Conservation (phyloP, 1,140 invertebrate species). For the Meloidogyne exigua region DNA sequence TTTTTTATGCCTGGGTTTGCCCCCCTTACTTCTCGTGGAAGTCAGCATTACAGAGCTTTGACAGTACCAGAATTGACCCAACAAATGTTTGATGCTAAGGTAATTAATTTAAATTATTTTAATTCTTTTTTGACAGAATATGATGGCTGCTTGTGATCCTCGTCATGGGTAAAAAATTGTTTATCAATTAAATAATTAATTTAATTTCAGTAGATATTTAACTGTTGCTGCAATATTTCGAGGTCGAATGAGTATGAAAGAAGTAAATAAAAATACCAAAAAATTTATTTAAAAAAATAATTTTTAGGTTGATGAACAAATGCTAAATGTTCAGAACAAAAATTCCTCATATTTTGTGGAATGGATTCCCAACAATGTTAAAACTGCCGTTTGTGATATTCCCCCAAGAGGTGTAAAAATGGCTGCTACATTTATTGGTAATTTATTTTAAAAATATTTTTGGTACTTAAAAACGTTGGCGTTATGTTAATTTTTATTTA, state of each 20-base stretch:
- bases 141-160: slow-evolving; percentile 86
- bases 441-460: too few relatives aligned
- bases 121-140: slow-evolving; percentile 66
- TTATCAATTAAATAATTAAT: not conserved
- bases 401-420: slow-evolving; percentile 67
- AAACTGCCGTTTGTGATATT: slow-evolving; percentile 71
- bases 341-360: slow-evolving; percentile 71
- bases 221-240: slow-evolving; percentile 90
- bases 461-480: too few relatives aligned
- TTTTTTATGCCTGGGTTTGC: slow-evolving; percentile 98
- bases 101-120: not conserved
- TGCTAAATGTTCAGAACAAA: slow-evolving; percentile 70
- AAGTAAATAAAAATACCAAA: slow-evolving; percentile 73
- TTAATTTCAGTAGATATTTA: slow-evolving; percentile 75
- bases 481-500: too few relatives aligned
- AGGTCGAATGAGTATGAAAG: slow-evolving; percentile 76
- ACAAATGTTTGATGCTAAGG: slow-evolving; percentile 77
- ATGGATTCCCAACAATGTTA: slow-evolving; percentile 73
- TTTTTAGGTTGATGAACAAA: slow-evolving; percentile 73
- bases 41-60: slow-evolving; percentile 71
- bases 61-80: slow-evolving; percentile 84
- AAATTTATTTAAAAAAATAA: slow-evolving; percentile 71
- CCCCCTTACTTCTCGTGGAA: slow-evolving; percentile 77
- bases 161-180: slow-evolving; percentile 74
- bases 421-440: slow-evolving; percentile 67